phyloP scores from a whole-genome alignment of 2,113 vertebrate genomes.

The Pungitius pungitius region DNA sequence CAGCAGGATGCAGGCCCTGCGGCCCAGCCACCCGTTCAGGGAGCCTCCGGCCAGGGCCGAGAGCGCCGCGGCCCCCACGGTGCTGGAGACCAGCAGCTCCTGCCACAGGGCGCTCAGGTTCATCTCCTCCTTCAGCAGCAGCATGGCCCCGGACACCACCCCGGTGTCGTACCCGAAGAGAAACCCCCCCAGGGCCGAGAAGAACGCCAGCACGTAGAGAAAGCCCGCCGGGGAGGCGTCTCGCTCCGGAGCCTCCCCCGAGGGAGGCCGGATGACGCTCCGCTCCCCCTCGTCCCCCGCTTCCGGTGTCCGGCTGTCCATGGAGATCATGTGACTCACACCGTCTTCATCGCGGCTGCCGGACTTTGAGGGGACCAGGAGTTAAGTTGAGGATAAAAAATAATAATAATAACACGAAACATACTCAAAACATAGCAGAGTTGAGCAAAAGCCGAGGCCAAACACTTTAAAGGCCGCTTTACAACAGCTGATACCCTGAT shows the following conservation, averaged over 20 bases:
- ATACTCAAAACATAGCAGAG: not conserved
- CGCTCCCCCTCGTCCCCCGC: conserved; percentile 81
- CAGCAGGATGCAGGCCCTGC: conserved; percentile 88
- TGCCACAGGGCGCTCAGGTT: conserved; percentile 91
- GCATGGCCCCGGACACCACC: conserved; percentile 95
- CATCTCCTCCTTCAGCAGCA: conserved; percentile 92
- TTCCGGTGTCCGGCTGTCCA: conserved; percentile 80
- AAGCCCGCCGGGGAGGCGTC: conserved; percentile 80
- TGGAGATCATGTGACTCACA: conserved; percentile 81
- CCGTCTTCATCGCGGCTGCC: conserved; percentile 81
- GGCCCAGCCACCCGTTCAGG: conserved; percentile 86
- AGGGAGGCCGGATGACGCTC: conserved; percentile 77
- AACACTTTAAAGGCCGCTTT: not conserved
- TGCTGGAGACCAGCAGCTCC: conserved; percentile 93
- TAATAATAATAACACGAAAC: not conserved
- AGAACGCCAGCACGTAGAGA: conserved; percentile 80
- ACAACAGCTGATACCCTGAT: not conserved
- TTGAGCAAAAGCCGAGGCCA: not conserved
- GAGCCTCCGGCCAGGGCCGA: conserved; percentile 87
- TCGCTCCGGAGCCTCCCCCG: conserved; percentile 77
- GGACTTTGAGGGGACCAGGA: conserved; percentile 73
- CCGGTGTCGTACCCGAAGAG: conserved; percentile 98
- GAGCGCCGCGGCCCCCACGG: conserved; percentile 91
- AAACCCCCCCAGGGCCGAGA: conserved; percentile 94
- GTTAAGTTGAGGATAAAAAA: not conserved